phyloP scores from a whole-genome alignment of 1,140 invertebrate species.

The Lysiphlebus fabarum region DNA sequence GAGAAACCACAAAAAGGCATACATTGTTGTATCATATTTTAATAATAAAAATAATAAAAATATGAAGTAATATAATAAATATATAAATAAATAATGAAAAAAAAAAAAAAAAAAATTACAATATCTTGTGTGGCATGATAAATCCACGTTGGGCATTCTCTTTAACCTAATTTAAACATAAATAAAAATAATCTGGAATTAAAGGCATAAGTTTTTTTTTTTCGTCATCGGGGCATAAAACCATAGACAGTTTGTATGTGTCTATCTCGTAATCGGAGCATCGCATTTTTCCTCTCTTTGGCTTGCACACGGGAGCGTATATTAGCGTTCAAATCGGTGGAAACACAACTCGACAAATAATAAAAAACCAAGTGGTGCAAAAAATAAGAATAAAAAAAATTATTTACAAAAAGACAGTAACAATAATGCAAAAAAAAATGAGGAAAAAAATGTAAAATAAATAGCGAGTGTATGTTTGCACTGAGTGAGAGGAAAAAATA shows the following conservation, averaged over 20 bases:
- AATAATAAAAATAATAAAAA: too few species aligned
- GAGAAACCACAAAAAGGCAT: too few species aligned
- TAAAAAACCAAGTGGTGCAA: slow-evolving; percentile 8
- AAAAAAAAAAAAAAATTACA: not conserved
- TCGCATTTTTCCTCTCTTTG: slow-evolving; percentile 14
- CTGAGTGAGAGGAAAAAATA: too few species aligned
- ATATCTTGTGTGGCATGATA: not conserved
- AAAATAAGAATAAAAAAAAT: slow-evolving; percentile 14
- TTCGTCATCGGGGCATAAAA: slow-evolving; percentile 16
- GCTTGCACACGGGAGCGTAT: slow-evolving; percentile 21
- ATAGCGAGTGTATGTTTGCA: not conserved
- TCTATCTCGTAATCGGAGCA: slow-evolving; percentile 24
- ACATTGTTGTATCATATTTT: too few species aligned
- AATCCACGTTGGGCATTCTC: slow-evolving; percentile 7
- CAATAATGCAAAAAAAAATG: not conserved
- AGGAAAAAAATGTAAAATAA: not conserved
- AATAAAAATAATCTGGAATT: not conserved
- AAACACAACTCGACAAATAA: too few species aligned
- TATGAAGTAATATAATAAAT: too few species aligned
- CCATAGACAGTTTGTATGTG: slow-evolving; percentile 14
- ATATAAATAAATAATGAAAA: not conserved
- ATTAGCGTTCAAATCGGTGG: slow-evolving; percentile 16
- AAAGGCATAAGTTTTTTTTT: slow-evolving; percentile 6
- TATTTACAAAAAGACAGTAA: not conserved
- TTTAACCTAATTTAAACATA: slow-evolving; percentile 15